Base-by-base conservation (phyloP, 1,140 invertebrate genomes). In the Brachionus asplanchnoidis region DNA sequence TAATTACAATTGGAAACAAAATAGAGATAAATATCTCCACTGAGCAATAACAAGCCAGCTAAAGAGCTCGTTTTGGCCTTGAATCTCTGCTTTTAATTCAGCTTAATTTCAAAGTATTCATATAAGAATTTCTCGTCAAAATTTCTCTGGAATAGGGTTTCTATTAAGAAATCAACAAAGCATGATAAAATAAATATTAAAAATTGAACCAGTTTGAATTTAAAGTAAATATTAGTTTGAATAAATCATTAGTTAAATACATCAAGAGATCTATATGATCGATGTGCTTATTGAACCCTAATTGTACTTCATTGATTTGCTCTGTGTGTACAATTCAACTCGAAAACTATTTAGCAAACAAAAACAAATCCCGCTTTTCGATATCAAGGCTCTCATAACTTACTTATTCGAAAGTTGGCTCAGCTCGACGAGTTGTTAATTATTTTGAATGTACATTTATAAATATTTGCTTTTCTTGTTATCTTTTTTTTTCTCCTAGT, bases 171-270 rank as follows among this genome's bases (percentile, higher is more conserved):
- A 73, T 73, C 36, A 73, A 42, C 68, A 42, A 73, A 73, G 32
- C 68, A 73, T 73, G 68, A 73, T 73, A 73, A 73, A 73, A 42
- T 73, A 40, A 40, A 73, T 68, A 68, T 68, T 40, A 68, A 68
- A 68, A 68, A 68, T 32, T 68, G 68, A 73, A 73, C 68, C 68
- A 73, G 68, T 73, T 73, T 73, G 68, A 73, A 73, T 73, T 40
- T 40, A 73, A 73, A 36, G 40, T 42, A 73, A 42, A 73, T 73
- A 42, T 40, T 73, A 42, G 66, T 68, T 68, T 68, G 66, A 68
- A 68, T 42, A 73, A 73, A 73, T 73, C 68, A 73, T 73, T 73
- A 73, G 36, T 40, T 42, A 73, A 73, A 40, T 60, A 60, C 53
- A 60, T 60, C n/a, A 60, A 60, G 53, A 60, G 53, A 60, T 60